These are phyloP conservation scores for Myopa tessellatipennis DNA, from an alignment of 2,888 invertebrate species.

Conservation along the genomic window DNA sequence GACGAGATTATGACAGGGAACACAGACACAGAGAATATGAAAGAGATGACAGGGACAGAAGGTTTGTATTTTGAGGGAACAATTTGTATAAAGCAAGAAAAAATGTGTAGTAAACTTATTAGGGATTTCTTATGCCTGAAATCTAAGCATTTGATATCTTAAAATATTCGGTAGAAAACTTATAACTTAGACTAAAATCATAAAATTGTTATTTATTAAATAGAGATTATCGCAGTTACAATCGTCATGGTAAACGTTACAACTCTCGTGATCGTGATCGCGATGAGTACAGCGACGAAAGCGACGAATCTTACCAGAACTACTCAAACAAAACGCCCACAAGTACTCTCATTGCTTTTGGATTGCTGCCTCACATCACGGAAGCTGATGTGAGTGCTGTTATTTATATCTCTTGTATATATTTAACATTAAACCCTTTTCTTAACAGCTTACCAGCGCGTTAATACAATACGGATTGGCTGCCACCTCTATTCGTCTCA, in stretches of 20 bases:
- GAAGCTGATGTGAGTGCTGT: conserved; percentile 77
- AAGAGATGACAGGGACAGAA: conserved; percentile 49
- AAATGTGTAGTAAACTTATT: not conserved
- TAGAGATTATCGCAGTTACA: conserved; percentile 52
- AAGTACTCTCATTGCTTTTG: conserved; percentile 81
- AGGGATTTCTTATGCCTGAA: too few species aligned
- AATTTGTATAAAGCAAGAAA: not conserved
- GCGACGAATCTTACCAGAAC: conserved; percentile 67
- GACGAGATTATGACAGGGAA: conserved; percentile 50
- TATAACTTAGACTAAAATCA: not conserved
- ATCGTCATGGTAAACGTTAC: conserved; percentile 52
- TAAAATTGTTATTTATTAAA: not conserved
- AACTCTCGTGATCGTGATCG: conserved; percentile 58
- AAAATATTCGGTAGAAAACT: not conserved
- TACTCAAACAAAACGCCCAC: conserved; percentile 72
- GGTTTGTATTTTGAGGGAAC: conserved; percentile 41
- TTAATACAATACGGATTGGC: conserved; percentile 79
- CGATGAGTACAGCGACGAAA: conserved; percentile 58
- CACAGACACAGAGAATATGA: conserved; percentile 50
- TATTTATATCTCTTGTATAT: conserved; percentile 20
- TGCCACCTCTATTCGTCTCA: conserved; percentile 84
- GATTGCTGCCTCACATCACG: conserved; percentile 79
- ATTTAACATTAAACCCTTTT: conserved; percentile 32
- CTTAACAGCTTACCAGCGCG: conserved; percentile 78
- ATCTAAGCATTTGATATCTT: too few species aligned